Evolutionary conservation across 2,797 vertebrate species (phyloP), one percentile per base, ranked within the genome.

Genomic region (Taenioides sp.): DNA sequence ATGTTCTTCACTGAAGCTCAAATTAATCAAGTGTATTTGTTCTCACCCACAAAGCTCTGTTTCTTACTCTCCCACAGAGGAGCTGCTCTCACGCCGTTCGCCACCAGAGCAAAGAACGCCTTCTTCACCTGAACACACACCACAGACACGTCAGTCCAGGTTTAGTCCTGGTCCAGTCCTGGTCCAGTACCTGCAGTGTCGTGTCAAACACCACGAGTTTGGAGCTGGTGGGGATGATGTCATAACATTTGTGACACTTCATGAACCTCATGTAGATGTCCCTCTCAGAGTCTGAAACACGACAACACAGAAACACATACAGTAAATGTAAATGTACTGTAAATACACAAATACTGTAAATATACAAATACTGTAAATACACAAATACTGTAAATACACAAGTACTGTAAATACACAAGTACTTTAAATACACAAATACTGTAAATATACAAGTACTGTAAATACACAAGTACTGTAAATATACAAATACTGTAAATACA

Each of bases 161-260:
- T 43, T 6, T 20, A 22, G 34, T 58, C 95, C 28, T 10, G 60
- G 6, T 20, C 7, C 20, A 34, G 60, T 37, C 60, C 20, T 1
- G 34, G 34, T 23, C 20, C 6, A 43, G 34, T 64, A 99, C 98
- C 92, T 99, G 96, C 83, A 99, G 94, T 0, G 97, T 96, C 7
- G 98, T 99, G 87, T 99, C 98, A 65, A 99, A 99, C 88, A 99
- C 98, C 40, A 99, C 98, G 77, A 99, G 95, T 90, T 99, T 99
- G 67, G 98, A 99, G 81, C 98, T 99, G 23, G 98, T 99, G 14
- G 98, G 98, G 78, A 99, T 95, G 76, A 99, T 98, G 92, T 99
- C 98, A 2, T 99, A 99, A 94, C 98, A 99, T 94, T 96, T 97
- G 93, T 99, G 97, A 80, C 96, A 98, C 94, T 94, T 98, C 97